Evolutionary conservation across 2,888 invertebrate genomes (phyloP).

Genomic region (Epirrita christyi): DNA sequence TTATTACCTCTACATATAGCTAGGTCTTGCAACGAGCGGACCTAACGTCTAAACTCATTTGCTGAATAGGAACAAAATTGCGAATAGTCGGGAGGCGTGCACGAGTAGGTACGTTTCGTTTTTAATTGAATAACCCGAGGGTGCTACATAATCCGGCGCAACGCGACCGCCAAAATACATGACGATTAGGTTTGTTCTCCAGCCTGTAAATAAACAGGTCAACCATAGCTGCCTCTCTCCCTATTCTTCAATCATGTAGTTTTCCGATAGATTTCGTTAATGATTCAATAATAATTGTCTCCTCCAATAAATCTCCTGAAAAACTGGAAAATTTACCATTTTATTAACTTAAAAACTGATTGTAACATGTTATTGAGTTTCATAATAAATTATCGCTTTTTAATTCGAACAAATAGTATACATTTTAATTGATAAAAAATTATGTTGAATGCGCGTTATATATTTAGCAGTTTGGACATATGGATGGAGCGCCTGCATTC

Average conservation of each 20-base stretch:
- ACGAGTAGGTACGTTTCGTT: slow-evolving; percentile 62
- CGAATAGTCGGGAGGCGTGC: slow-evolving; percentile 57
- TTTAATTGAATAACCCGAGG: slow-evolving; percentile 75
- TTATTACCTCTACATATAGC: slow-evolving; percentile 17
- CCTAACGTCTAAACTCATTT: slow-evolving; percentile 55
- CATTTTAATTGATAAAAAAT: slow-evolving; percentile 67
- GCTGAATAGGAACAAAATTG: slow-evolving; percentile 57
- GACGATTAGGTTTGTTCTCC: slow-evolving; percentile 61
- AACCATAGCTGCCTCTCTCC: slow-evolving; percentile 47
- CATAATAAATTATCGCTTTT: slow-evolving; percentile 58
- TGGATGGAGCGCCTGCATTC: slow-evolving; percentile 73
- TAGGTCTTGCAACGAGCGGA: slow-evolving; percentile 16
- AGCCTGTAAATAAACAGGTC: slow-evolving; percentile 49
- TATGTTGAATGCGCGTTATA: slow-evolving; percentile 59
- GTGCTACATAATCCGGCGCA: slow-evolving; percentile 66
- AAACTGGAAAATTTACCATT: slow-evolving; percentile 26
- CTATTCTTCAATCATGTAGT: slow-evolving; percentile 23
- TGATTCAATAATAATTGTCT: too few relatives aligned
- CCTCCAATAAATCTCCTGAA: too few relatives aligned
- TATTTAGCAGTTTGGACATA: slow-evolving; percentile 73
- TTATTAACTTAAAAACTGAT: slow-evolving; percentile 42
- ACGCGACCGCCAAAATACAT: slow-evolving; percentile 62
- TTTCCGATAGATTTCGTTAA: slow-evolving; percentile 28
- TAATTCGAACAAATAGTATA: slow-evolving; percentile 59
- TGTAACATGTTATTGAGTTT: slow-evolving; percentile 52